These are phyloP conservation scores for Gallinago undulata DNA, from an alignment of 2,113 vertebrate genomes.

Conservation along the genomic window DNA sequence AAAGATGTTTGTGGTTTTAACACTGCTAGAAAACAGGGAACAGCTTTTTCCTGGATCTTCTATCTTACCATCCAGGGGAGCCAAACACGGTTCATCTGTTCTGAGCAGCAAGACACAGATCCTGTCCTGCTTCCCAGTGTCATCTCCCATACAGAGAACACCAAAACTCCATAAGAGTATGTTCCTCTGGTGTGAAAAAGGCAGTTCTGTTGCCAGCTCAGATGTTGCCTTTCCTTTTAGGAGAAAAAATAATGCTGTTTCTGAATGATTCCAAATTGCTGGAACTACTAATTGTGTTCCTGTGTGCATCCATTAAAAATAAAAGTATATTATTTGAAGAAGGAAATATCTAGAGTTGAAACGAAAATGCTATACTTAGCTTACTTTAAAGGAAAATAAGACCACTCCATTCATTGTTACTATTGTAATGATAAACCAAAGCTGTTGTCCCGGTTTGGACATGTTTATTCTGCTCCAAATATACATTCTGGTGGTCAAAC, in stretches of 20 bases:
- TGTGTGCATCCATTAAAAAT: slow-evolving; percentile 10
- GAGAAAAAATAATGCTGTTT: neutral
- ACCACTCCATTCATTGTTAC: neutral
- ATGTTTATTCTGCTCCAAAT: neutral
- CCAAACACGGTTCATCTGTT: neutral
- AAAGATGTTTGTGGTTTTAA: slow-evolving; percentile 15
- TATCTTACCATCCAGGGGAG: neutral
- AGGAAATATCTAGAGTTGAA: slow-evolving; percentile 31
- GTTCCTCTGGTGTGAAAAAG: neutral
- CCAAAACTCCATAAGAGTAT: neutral
- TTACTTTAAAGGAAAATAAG: neutral
- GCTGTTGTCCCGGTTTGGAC: neutral
- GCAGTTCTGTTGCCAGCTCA: neutral
- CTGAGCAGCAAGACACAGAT: neutral
- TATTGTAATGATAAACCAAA: neutral
- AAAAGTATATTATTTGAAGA: slow-evolving; percentile 6
- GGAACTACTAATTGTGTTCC: neutral
- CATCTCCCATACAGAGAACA: neutral
- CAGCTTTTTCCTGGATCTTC: neutral
- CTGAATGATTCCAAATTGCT: slow-evolving; percentile 9
- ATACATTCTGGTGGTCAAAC: neutral
- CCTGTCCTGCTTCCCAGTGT: neutral
- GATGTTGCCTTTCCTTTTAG: neutral
- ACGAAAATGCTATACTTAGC: neutral
- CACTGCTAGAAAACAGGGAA: neutral